A percentile compares a stretch with the other conserved stretches of the same genome.
Evolutionary conservation across 1,140 invertebrate genomes (phyloP).

Genomic region (Pseudomyrmex sp.): DNA sequence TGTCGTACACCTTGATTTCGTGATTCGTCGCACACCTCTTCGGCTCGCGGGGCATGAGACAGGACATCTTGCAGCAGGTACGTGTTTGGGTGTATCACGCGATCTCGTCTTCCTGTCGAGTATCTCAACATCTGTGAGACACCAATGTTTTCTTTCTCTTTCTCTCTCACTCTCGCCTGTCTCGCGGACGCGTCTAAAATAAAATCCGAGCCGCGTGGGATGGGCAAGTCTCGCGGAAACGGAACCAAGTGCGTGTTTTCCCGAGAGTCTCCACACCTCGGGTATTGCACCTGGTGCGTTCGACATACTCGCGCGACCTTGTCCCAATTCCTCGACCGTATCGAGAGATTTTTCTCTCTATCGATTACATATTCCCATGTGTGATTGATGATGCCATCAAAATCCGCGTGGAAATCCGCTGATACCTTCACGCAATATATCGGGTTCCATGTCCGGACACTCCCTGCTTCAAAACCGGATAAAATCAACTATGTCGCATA

Average conservation of each 20-base stretch:
- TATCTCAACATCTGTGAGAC: no score
- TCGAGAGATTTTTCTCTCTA: neutral
- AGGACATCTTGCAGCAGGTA: conserved; percentile 68
- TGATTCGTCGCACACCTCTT: conserved; percentile 67
- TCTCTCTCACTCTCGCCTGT: neutral
- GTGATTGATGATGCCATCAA: neutral
- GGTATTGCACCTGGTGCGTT: neutral
- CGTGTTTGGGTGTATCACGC: neutral
- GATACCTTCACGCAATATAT: neutral
- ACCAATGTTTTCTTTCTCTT: neutral
- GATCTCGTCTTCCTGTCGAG: neutral
- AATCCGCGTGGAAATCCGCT: neutral
- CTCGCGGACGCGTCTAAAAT: neutral
- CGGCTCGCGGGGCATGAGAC: conserved; percentile 69
- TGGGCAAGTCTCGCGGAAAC: neutral
- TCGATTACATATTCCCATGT: neutral
- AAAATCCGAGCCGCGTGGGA: neutral
- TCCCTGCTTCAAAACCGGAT: conserved; percentile 19
- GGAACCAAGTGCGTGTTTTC: no score
- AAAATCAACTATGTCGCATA: neutral
- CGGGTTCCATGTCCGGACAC: conserved; percentile 39
- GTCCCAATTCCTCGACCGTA: no score
- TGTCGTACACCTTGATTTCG: conserved; percentile 73
- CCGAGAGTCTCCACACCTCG: neutral
- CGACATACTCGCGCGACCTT: neutral